Evolutionary conservation across 2,113 vertebrate genomes (phyloP), one percentile per base, ranked within the genome.

Genomic region (Pheucticus melanocephalus): DNA sequence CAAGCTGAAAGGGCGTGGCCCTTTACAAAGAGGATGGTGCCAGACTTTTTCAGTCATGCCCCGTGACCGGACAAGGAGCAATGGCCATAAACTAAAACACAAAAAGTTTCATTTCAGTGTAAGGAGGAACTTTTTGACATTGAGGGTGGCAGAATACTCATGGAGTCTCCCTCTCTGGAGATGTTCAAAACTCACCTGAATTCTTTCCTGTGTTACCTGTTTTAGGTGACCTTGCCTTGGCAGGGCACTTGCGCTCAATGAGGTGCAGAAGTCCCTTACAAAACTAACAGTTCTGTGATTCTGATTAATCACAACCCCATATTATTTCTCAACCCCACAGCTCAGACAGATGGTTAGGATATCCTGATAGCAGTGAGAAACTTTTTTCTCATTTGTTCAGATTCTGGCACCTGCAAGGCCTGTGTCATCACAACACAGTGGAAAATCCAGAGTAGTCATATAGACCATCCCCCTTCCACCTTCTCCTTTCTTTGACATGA

Each of bases 321-420:
- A 45, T 45, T 45, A 12, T 45, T 45, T 59, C 27, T 61, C 51
- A 63, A 23, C 22, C 4, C 9, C 0, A 0, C 6, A 48, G 47
- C 21, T 57, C 33, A 56, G 15, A 22, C 1, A 5, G 21, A 17
- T 39, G 19, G 24, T 35, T 42, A 40, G 45, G 12, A 22, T 63
- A 47, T 19, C 9, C 33, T 68, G 18, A 69, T 9, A 50, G 16
- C 28, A 18, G 8, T 16, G 20, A 73, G 31, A 57, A 83, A 20
- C 4, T 64, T 16, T 37, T 37, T 42, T 27, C 33, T 80, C 30
- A 18, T 61, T 77, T 76, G 13, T 9, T 40, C 48, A 57, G 37
- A 42, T 21, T 76, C 44, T 45, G 11, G 14, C 35, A 61, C 13
- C 1, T 64, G 24, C 12, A 88, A 93, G 64, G 23, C 15, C 24